Conservation (phyloP, 1,140 invertebrate species). For the Aradophagus sp. region DNA sequence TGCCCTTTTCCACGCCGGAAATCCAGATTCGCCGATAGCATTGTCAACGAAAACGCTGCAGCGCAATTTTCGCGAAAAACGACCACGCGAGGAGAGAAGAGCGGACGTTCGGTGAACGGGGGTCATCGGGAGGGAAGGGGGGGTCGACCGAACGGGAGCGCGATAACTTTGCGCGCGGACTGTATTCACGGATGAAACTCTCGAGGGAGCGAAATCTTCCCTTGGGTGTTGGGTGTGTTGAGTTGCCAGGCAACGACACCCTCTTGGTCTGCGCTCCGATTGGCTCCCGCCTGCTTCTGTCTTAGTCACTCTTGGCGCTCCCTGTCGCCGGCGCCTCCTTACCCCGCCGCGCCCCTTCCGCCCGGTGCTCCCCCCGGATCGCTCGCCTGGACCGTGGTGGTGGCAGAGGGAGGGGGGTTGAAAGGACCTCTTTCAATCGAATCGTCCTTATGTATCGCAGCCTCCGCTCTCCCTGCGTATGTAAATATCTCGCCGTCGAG, state of each 20-base stretch:
- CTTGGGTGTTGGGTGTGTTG: slow-evolving; percentile 70
- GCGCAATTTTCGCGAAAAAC: slow-evolving; percentile 20
- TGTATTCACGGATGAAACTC: slow-evolving; percentile 67
- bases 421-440: slow-evolving; percentile 33
- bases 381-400: slow-evolving; percentile 3
- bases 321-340: slow-evolving; percentile 46
- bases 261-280: slow-evolving; percentile 59
- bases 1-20: slow-evolving; percentile 40
- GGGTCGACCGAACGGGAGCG: slow-evolving; percentile 9
- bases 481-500: slow-evolving; percentile 45
- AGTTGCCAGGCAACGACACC: slow-evolving; percentile 73
- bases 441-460: slow-evolving; percentile 33
- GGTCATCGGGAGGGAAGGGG: slow-evolving; percentile 36
- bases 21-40: slow-evolving; percentile 42
- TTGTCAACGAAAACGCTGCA: slow-evolving; percentile 32
- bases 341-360: slow-evolving; percentile 47
- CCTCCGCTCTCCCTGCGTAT: slow-evolving; percentile 27
- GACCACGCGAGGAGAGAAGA: neutral
- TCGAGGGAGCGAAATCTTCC: slow-evolving; percentile 66
- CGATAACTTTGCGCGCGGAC: slow-evolving; percentile 69
- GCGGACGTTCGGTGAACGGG: neutral
- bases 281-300: slow-evolving; percentile 56
- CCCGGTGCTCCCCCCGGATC: slow-evolving; percentile 6
- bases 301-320: slow-evolving; percentile 57
- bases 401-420: too few species aligned